These are phyloP conservation scores for Smithornis capensis DNA, from an alignment of 2,113 vertebrate genomes.

Conservation along the genomic window DNA sequence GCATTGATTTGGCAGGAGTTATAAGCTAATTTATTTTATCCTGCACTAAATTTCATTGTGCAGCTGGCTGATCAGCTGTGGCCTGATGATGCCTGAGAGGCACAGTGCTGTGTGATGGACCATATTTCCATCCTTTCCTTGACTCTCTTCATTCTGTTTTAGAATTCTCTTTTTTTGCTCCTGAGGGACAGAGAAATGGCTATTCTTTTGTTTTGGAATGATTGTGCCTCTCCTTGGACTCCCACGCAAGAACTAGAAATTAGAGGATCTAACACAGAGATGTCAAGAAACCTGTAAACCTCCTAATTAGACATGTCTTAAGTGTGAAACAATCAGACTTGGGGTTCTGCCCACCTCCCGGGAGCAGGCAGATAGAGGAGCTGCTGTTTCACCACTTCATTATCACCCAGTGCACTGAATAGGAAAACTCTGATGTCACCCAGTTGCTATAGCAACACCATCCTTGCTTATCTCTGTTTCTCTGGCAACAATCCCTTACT, in stretches of 20 bases:
- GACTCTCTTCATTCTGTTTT: not conserved
- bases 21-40: slow-evolving; percentile 12
- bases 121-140: slow-evolving; percentile 24
- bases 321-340: slow-evolving; percentile 20
- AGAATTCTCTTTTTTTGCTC: not conserved
- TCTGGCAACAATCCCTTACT: slow-evolving; percentile 70
- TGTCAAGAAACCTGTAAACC: not conserved
- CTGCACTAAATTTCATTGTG: slow-evolving; percentile 12
- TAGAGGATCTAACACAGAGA: not conserved
- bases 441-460: slow-evolving; percentile 74
- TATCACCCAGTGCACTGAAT: slow-evolving; percentile 44
- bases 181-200: not conserved
- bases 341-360: not conserved
- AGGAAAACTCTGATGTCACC: slow-evolving; percentile 44
- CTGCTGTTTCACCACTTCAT: slow-evolving; percentile 42
- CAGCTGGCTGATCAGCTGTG: slow-evolving; percentile 50
- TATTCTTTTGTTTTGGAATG: not conserved
- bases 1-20: slow-evolving; percentile 3
- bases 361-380: not conserved
- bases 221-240: not conserved
- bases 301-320: slow-evolving; percentile 21
- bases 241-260: not conserved
- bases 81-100: slow-evolving; percentile 37
- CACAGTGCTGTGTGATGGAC: not conserved
- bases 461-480: slow-evolving; percentile 69